Evolutionary conservation across 2,113 vertebrate species (phyloP).

Genomic region (Hippolais icterina): DNA sequence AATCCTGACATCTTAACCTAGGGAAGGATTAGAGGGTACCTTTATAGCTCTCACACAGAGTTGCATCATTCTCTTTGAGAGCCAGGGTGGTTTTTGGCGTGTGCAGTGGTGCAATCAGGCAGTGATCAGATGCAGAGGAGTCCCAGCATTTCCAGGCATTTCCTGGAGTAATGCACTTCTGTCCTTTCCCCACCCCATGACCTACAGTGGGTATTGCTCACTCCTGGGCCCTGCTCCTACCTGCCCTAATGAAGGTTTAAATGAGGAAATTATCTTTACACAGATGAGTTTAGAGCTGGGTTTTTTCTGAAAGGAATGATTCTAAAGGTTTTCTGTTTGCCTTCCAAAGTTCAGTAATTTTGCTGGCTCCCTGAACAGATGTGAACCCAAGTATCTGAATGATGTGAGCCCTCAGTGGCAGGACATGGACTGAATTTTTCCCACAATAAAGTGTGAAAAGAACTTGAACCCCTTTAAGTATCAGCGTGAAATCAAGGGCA

Average conservation of each 20-base stretch:
- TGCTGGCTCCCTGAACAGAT: neutral
- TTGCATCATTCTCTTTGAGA: conserved; percentile 2
- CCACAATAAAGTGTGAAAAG: neutral
- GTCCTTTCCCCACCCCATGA: conserved; percentile 4
- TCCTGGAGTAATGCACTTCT: conserved; percentile 27
- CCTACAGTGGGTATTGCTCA: conserved; percentile 29
- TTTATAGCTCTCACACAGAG: neutral
- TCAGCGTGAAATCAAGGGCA: neutral
- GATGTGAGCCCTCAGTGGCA: neutral
- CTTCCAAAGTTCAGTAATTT: neutral
- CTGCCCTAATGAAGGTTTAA: neutral
- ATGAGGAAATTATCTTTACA: neutral
- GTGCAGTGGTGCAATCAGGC: neutral
- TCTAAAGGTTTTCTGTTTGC: neutral
- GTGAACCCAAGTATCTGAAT: neutral
- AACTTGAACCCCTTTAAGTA: neutral
- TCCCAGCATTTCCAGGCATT: conserved; percentile 49
- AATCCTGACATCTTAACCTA: neutral
- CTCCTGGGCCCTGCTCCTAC: conserved; percentile 28
- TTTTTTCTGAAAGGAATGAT: neutral
- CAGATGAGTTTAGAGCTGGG: neutral
- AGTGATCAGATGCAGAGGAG: conserved; percentile 2
- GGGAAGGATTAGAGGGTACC: neutral
- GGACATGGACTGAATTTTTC: neutral
- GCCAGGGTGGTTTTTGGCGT: neutral